Percentiles rank a stretch among this genome's conserved stretches.
Evolutionary conservation across 2,888 invertebrate genomes (phyloP).

Genomic region (Philhelius pedissequus): DNA sequence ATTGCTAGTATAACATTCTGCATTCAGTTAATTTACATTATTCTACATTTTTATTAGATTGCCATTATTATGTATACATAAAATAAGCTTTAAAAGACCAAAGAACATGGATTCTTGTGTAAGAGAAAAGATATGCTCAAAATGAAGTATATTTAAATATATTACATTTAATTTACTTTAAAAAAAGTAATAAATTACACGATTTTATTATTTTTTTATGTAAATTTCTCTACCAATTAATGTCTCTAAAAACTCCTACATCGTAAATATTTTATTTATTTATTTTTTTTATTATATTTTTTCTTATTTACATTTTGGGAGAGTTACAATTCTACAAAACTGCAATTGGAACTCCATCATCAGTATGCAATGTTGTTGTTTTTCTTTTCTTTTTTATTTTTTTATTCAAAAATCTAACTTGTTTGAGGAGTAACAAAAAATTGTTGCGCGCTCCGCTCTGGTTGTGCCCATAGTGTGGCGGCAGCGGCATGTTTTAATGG

Average conservation of each 20-base stretch:
- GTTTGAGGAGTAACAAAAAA: constrained; percentile 21
- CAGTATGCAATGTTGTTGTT: constrained; percentile 2
- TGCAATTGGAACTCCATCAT: constrained; percentile 17
- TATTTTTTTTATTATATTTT: background rate
- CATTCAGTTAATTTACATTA: no score
- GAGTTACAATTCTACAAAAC: background rate
- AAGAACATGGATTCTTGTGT: no score
- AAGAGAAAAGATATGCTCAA: no score
- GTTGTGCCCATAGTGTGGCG: constrained; percentile 58
- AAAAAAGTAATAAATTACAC: background rate
- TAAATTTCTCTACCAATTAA: background rate
- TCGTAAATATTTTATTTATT: background rate
- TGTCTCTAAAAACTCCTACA: background rate
- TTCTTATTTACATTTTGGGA: background rate
- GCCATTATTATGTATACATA: no score
- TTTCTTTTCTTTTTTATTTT: background rate
- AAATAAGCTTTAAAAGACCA: no score
- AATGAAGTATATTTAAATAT: background rate
- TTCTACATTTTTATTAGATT: no score
- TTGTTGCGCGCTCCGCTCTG: constrained; percentile 46
- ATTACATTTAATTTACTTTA: constrained; percentile 3
- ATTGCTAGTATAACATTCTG: no score
- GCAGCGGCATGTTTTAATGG: constrained; percentile 49
- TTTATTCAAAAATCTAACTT: background rate
- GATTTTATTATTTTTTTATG: constrained; percentile 1